Evolutionary conservation across 2,797 vertebrate genomes (phyloP).

Genomic region (Ceyx erithaca): DNA sequence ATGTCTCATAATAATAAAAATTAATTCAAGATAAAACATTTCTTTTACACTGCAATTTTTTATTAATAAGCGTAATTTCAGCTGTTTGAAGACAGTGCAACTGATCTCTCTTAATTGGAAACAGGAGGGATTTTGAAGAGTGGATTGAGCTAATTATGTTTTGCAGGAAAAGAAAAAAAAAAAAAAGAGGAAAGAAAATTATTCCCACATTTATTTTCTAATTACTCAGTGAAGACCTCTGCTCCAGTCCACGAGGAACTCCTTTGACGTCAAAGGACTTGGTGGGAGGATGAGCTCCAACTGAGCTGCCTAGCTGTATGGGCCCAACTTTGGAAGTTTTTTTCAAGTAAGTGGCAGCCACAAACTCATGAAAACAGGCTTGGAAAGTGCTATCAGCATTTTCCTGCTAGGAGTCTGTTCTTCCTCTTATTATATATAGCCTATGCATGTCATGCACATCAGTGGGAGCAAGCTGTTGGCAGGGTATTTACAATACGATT

Average conservation of each 20-base stretch:
- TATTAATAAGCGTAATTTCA: slow-evolving; percentile 67
- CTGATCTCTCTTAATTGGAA: slow-evolving; percentile 69
- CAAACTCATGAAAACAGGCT: neutral
- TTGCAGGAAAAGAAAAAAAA: neutral
- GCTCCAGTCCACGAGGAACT: slow-evolving; percentile 55
- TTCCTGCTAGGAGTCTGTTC: slow-evolving; percentile 7
- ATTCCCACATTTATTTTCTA: slow-evolving; percentile 72
- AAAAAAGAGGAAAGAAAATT: slow-evolving; percentile 20
- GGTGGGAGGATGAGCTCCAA: slow-evolving; percentile 39
- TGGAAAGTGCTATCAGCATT: neutral
- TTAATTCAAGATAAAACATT: slow-evolving; percentile 61
- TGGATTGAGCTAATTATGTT: slow-evolving; percentile 66
- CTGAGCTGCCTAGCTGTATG: neutral
- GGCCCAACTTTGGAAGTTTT: slow-evolving; percentile 1
- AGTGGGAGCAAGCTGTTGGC: slow-evolving; percentile 21
- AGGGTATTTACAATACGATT: slow-evolving; percentile 15
- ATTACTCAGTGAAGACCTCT: slow-evolving; percentile 65
- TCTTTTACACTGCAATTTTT: slow-evolving; percentile 59
- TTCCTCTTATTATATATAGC: neutral
- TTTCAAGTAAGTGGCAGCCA: slow-evolving; percentile 8
- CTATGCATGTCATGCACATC: neutral
- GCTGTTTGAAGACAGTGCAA: slow-evolving; percentile 62
- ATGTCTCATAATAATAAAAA: slow-evolving; percentile 52
- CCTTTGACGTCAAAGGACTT: slow-evolving; percentile 61
- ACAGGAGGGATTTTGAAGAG: slow-evolving; percentile 68